Evolutionary conservation across 2,797 vertebrate genomes (phyloP), one percentile per base, ranked within the genome.

Genomic region (Melanotaenia boesemani): DNA sequence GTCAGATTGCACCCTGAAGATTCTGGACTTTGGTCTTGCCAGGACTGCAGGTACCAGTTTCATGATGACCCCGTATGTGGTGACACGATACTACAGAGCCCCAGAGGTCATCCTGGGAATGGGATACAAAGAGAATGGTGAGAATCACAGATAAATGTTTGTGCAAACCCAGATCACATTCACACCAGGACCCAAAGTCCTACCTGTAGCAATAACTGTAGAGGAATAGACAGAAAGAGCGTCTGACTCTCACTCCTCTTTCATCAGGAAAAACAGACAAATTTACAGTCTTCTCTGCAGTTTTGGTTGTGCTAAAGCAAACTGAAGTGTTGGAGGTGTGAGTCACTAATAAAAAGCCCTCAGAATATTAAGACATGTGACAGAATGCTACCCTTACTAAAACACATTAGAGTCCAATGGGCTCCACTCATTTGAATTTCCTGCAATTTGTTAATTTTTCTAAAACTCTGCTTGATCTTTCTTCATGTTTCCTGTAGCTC

Each of bases 51-150:
- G 98, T 79, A 99, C 98, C n/a, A 99, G 98, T 91, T 99, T 99
- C 94, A 99, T 99, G 98, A 99, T 99, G 98, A 99, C 98, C 32
- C 98, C 98, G 0, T 99, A 99, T 1, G 98, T 99, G 90, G 98
- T 99, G 93, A 99, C 98, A 0, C 96, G 98, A 71, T 99, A 99
- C 93, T 99, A 99, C 95, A 95, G 98, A 95, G 98, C 98, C 20
- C 98, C 98, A 0, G 98, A 99, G 84, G 98, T 99, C 89, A 99
- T 99, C 87, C 94, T 99, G 87, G 98, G 98, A 65, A 99, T 99
- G 98, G 98, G 98, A 86, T 99, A 99, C 95, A 99, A 99, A 91
- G 98, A 99, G 89, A 99, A 99, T 10, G 98, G 98, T 99, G 96
- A 95, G 96, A 78, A 24, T 24, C 10, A 3, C 28, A 1, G 1